Evolutionary conservation across 2,888 invertebrate genomes (phyloP).

Genomic region (Brenthis hecate): DNA sequence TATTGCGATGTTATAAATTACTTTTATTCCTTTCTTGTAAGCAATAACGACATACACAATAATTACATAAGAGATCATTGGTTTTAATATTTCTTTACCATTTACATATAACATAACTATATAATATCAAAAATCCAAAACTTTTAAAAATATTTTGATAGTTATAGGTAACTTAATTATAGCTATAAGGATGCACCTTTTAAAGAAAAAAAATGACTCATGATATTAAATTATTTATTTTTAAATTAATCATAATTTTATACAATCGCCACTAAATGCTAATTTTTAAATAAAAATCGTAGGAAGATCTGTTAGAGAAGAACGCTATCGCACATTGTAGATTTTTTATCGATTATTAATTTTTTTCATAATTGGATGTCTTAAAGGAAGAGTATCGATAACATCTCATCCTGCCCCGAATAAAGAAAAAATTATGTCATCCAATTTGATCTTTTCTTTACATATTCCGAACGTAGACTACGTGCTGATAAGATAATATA

Average conservation of each 20-base stretch:
- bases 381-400: too few species aligned
- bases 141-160: background rate
- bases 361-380: too few species aligned
- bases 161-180: background rate
- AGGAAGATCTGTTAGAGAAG: constrained; percentile 42
- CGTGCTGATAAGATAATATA: too few species aligned
- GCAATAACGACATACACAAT: too few species aligned
- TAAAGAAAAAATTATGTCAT: too few species aligned
- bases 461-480: too few species aligned
- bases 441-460: too few species aligned
- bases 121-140: background rate
- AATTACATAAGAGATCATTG: too few species aligned
- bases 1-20: too few species aligned
- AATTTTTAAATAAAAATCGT: constrained; percentile 28
- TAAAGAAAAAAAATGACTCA: constrained; percentile 11
- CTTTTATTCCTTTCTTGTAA: too few species aligned
- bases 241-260: constrained; percentile 27
- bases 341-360: background rate
- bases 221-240: constrained; percentile 24
- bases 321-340: constrained; percentile 18
- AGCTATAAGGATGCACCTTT: constrained; percentile 15
- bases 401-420: too few species aligned
- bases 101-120: background rate
- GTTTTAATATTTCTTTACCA: too few species aligned
- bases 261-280: constrained; percentile 25